Conservation (phyloP, 2,888 invertebrate species). For the Conomelus anceps region DNA sequence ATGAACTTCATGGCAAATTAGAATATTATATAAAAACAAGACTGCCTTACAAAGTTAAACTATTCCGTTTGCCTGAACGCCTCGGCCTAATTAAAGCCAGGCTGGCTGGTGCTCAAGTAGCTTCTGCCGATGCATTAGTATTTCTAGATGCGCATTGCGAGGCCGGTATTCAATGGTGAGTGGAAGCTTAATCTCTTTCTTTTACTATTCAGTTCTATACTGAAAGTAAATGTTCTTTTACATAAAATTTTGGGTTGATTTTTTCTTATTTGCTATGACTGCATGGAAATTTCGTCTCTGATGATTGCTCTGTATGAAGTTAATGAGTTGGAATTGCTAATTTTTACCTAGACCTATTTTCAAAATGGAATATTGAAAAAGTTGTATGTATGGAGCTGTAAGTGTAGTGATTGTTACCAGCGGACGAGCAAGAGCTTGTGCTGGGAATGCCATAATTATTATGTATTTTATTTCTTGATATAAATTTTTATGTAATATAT, state of each 20-base stretch:
- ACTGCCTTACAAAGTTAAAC: slow-evolving; percentile 60
- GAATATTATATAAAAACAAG: slow-evolving; percentile 71
- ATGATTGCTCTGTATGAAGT: not conserved
- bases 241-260: not conserved
- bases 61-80: slow-evolving; percentile 67
- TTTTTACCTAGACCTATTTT: no score
- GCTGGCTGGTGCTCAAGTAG: slow-evolving; percentile 76
- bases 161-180: slow-evolving; percentile 63
- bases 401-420: no score
- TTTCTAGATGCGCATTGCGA: slow-evolving; percentile 93
- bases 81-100: slow-evolving; percentile 87
- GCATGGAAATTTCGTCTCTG: not conserved
- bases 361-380: no score
- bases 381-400: no score
- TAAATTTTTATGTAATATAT: no score
- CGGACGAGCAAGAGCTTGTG: no score
- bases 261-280: not conserved
- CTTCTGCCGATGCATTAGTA: slow-evolving; percentile 71
- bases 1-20: slow-evolving; percentile 63
- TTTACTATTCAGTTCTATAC: not conserved
- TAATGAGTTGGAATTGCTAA: no score
- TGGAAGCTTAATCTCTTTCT: not conserved
- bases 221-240: not conserved
- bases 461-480: no score
- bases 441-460: no score